Percentiles rank a stretch among this genome's conserved stretches.
Conservation (phyloP, 2,797 vertebrate genomes). For the Hoplostethus atlanticus region DNA sequence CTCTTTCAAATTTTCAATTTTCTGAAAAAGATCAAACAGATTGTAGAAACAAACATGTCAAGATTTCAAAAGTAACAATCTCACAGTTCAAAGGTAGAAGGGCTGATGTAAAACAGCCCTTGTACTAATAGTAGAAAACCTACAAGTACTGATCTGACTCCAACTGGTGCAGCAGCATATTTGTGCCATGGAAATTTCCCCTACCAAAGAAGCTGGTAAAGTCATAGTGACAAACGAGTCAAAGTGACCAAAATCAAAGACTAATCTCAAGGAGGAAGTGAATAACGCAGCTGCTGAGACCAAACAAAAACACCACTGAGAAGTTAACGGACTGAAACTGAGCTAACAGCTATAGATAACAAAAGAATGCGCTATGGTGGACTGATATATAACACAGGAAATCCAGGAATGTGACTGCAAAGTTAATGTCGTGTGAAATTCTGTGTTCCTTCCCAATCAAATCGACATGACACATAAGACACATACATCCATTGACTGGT, state of each 20-base stretch:
- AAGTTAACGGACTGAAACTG: constrained; percentile 11
- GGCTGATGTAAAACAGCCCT: not conserved
- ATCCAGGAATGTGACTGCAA: not conserved
- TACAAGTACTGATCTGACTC: too few relatives aligned
- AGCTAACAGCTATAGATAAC: not conserved
- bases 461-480: not conserved
- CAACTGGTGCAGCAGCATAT: not conserved
- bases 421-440: not conserved
- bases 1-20: constrained; percentile 98
- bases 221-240: constrained; percentile 4
- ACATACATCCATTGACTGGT: not conserved
- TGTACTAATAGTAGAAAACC: not conserved
- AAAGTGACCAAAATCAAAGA: constrained; percentile 3
- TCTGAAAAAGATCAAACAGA: constrained; percentile 81
- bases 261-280: constrained; percentile 47
- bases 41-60: constrained; percentile 11
- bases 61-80: constrained; percentile 8
- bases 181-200: constrained; percentile 9
- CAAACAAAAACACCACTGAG: constrained; percentile 7
- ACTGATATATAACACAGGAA: not conserved
- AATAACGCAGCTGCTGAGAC: constrained; percentile 30
- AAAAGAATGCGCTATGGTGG: not conserved
- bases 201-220: not conserved
- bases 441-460: not conserved
- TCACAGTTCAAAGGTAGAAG: constrained; percentile 5